Percentiles rank a stretch among this genome's conserved stretches.
phyloP scores from a whole-genome alignment of 2,113 vertebrate genomes.

The Apeltes quadracus region DNA sequence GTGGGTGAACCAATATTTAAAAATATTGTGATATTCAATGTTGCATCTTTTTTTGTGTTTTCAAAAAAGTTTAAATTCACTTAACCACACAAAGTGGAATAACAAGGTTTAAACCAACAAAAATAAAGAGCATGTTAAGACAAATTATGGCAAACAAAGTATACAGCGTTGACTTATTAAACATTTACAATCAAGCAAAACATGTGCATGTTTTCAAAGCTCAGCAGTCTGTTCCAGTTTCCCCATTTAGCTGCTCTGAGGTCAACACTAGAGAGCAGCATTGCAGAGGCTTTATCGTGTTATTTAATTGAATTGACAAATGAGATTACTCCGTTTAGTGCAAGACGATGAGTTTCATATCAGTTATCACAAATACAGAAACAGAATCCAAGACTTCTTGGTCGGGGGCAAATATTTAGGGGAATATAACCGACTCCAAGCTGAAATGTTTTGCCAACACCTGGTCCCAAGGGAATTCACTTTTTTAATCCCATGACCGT shows the following conservation, averaged over 20 bases:
- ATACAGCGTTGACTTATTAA: not conserved
- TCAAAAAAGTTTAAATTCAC: not conserved
- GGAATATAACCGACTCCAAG: not conserved
- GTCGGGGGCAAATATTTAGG: not conserved
- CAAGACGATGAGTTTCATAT: not conserved
- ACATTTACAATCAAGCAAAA: not conserved
- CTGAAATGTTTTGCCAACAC: not conserved
- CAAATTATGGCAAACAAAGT: not conserved
- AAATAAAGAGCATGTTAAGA: not conserved
- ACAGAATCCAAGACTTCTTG: not conserved
- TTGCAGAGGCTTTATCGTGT: not conserved
- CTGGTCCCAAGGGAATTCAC: not conserved
- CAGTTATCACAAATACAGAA: not conserved
- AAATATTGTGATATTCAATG: constrained; percentile 9
- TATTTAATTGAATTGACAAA: not conserved
- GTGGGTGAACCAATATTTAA: not conserved
- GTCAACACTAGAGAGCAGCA: constrained; percentile 51
- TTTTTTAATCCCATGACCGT: not conserved
- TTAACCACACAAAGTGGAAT: not conserved
- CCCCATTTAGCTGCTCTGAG: not conserved
- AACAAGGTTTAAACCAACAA: too few relatives aligned
- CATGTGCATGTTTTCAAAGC: not conserved
- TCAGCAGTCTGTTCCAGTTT: not conserved
- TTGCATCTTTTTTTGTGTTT: constrained; percentile 8
- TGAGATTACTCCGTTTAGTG: not conserved